Evolutionary conservation across 2,113 vertebrate genomes (phyloP).

Genomic region (Agelaius phoeniceus): DNA sequence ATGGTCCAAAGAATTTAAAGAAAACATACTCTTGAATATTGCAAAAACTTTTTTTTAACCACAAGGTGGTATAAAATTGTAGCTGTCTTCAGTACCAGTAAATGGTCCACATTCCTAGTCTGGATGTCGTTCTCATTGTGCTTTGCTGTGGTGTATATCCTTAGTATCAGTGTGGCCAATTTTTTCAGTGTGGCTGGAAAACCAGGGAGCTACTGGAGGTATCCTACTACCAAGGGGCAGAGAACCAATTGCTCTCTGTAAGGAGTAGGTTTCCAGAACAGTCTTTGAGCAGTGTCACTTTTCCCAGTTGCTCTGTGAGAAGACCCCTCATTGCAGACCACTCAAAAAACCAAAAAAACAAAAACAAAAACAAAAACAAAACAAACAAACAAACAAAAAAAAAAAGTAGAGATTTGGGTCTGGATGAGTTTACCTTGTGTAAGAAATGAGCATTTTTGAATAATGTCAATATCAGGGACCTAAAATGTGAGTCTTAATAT

Average conservation of each 20-base stretch:
- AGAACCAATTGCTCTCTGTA: background rate
- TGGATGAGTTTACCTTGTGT: background rate
- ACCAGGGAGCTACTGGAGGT: background rate
- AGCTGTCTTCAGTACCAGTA: background rate
- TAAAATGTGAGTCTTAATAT: background rate
- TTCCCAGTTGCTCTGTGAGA: background rate
- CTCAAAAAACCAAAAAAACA: background rate
- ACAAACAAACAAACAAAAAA: background rate
- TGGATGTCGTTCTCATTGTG: background rate
- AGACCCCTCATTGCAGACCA: background rate
- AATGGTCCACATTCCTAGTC: background rate
- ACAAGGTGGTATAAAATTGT: slow-evolving; percentile 2
- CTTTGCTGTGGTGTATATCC: background rate
- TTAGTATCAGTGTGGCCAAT: background rate
- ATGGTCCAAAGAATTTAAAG: background rate
- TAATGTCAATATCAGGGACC: background rate
- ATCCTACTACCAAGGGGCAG: background rate
- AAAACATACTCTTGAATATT: background rate
- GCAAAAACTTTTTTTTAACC: background rate
- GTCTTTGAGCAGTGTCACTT: background rate
- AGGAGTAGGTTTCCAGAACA: rapidly evolving
- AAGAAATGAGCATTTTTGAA: background rate
- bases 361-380: background rate
- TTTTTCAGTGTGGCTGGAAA: background rate
- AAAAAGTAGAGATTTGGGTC: background rate